phyloP scores from a whole-genome alignment of 2,113 vertebrate genomes.

The Colius striatus region DNA sequence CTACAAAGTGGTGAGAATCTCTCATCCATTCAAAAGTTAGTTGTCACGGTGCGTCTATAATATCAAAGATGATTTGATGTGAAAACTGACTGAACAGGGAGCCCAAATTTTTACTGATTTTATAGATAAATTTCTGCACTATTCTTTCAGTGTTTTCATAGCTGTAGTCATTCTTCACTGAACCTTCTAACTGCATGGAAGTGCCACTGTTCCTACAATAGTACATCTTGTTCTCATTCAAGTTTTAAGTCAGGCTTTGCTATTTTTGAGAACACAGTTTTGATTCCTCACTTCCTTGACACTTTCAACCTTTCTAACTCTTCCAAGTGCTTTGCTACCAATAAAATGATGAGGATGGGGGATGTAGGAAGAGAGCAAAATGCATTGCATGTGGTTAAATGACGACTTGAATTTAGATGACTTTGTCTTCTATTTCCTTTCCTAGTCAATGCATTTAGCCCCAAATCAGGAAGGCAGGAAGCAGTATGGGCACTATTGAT shows the following conservation, averaged over 20 bases:
- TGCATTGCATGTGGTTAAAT: neutral
- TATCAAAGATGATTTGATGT: neutral
- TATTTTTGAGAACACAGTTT: neutral
- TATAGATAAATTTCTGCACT: neutral
- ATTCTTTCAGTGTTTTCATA: neutral
- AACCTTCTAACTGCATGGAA: neutral
- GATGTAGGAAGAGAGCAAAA: neutral
- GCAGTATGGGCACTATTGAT: neutral
- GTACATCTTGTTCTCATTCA: neutral
- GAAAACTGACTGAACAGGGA: neutral
- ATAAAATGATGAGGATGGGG: too few species aligned
- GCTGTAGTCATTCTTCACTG: neutral
- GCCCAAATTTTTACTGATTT: neutral
- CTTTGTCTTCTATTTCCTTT: neutral
- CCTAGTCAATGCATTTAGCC: neutral
- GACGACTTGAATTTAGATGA: neutral
- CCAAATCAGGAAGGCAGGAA: neutral
- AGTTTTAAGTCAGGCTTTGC: neutral
- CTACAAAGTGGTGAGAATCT: neutral
- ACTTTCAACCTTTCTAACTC: neutral
- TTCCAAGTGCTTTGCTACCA: neutral
- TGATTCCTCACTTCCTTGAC: neutral
- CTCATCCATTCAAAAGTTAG: neutral
- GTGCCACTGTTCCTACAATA: neutral
- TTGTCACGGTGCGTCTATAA: neutral